Evolutionary conservation across 2,888 invertebrate species (phyloP).

Genomic region (Lydus trimaculatus): DNA sequence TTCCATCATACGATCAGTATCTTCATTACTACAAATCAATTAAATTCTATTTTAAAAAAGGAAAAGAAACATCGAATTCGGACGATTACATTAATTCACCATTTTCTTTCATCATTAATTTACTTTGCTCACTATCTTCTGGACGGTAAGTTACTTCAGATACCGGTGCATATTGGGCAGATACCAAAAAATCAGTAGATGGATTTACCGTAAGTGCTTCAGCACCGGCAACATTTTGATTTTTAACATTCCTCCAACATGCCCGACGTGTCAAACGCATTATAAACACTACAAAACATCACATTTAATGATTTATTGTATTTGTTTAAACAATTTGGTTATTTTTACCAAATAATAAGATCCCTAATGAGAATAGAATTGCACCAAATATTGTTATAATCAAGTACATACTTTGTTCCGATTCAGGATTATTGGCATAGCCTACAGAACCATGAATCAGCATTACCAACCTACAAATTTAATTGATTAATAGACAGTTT

Average conservation of each 20-base stretch:
- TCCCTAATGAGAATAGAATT: slow-evolving; percentile 68
- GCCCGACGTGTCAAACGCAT: slow-evolving; percentile 53
- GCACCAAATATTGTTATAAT: slow-evolving; percentile 70
- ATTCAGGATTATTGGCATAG: slow-evolving; percentile 61
- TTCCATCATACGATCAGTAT: slow-evolving; percentile 79
- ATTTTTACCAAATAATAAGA: slow-evolving; percentile 66
- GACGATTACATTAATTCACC: slow-evolving; percentile 9
- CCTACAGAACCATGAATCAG: slow-evolving; percentile 70
- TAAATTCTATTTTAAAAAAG: slow-evolving; percentile 13
- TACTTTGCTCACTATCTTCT: slow-evolving; percentile 74
- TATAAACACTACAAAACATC: slow-evolving; percentile 50
- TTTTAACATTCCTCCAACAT: slow-evolving; percentile 57
- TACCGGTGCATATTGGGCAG: slow-evolving; percentile 78
- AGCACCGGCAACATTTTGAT: slow-evolving; percentile 64
- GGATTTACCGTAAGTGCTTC: slow-evolving; percentile 73
- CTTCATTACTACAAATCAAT: slow-evolving; percentile 63
- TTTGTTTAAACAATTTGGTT: neutral
- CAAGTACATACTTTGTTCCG: slow-evolving; percentile 51
- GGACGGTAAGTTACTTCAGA: slow-evolving; percentile 72
- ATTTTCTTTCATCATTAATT: slow-evolving; percentile 73
- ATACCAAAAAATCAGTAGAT: slow-evolving; percentile 77
- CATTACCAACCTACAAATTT: slow-evolving; percentile 66
- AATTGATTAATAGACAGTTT: neutral
- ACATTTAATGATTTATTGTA: neutral
- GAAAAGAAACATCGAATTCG: neutral